Evolutionary conservation across 1,140 invertebrate species (phyloP).

Genomic region (Drosophila kohkoa): DNA sequence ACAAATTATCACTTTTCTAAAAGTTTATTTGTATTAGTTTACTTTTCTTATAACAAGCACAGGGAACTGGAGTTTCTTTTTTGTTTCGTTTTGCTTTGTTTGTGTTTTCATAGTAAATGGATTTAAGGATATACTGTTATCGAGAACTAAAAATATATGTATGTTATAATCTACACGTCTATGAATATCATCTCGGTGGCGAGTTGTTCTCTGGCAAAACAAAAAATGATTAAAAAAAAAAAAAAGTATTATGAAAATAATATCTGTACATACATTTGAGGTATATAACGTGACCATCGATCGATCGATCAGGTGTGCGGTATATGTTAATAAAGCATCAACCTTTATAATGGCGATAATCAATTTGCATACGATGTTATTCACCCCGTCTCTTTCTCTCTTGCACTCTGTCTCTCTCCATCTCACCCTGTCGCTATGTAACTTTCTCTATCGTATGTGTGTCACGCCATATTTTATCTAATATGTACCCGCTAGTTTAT

Average conservation of each 20-base stretch:
- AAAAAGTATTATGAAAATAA: conserved; percentile 33
- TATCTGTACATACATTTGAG: conserved; percentile 53
- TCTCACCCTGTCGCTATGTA: not conserved
- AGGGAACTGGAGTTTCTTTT: conserved; percentile 62
- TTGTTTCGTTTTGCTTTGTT: conserved; percentile 40
- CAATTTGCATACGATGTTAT: conserved; percentile 11
- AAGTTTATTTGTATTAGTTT: conserved; percentile 71
- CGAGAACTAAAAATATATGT: conserved; percentile 56
- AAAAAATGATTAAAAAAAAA: conserved; percentile 20
- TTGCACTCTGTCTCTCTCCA: not conserved
- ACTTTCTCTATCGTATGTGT: conserved; percentile 16
- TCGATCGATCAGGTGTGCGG: conserved; percentile 35
- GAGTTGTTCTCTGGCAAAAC: conserved; percentile 74
- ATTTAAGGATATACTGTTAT: conserved; percentile 47
- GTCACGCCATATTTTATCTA: conserved; percentile 50
- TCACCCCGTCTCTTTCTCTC: not conserved
- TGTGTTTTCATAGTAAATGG: conserved; percentile 34
- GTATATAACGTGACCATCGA: conserved; percentile 52
- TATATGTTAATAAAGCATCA: conserved; percentile 32
- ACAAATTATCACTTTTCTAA: conserved; percentile 69
- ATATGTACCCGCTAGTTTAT: conserved; percentile 38
- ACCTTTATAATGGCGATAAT: conserved; percentile 28
- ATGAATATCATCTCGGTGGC: conserved; percentile 79
- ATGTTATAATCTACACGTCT: conserved; percentile 50
- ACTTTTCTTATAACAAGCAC: conserved; percentile 75